Evolutionary conservation across 2,113 vertebrate genomes (phyloP).

Genomic region (Plotosus lineatus): DNA sequence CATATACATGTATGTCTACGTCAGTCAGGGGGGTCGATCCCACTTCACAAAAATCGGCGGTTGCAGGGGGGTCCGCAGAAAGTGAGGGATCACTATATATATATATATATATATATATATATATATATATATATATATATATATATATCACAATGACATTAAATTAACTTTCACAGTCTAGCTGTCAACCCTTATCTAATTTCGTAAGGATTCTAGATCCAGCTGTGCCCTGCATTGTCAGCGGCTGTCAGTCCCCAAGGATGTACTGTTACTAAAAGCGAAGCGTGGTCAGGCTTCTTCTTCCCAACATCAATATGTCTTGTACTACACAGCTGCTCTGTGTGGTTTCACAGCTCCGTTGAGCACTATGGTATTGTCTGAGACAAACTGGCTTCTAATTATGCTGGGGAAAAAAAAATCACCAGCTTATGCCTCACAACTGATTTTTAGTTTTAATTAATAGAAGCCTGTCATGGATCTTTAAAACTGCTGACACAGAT

Average conservation of each 20-base stretch:
- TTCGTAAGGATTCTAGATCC: constrained; percentile 9
- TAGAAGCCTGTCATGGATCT: constrained; percentile 1
- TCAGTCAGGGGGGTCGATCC: too few species aligned
- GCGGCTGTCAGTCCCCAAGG: constrained; percentile 11
- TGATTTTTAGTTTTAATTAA: constrained; percentile 1
- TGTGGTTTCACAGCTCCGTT: neutral
- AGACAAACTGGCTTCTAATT: neutral
- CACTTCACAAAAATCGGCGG: too few species aligned
- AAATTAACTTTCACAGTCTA: constrained; percentile 5
- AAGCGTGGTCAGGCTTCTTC: constrained; percentile 14
- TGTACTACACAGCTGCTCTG: constrained; percentile 15
- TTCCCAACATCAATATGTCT: constrained; percentile 7
- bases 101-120: too few species aligned
- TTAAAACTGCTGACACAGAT: constrained; percentile 41
- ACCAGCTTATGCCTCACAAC: constrained; percentile 8
- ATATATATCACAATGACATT: too few species aligned
- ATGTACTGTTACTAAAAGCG: neutral
- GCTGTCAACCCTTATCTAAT: constrained; percentile 16
- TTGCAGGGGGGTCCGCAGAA: too few species aligned
- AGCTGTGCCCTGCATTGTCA: constrained; percentile 17
- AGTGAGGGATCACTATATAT: too few species aligned
- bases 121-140: too few species aligned
- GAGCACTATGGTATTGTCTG: neutral
- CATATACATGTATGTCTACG: too few species aligned
- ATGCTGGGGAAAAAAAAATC: neutral